Evolutionary conservation across 2,888 invertebrate genomes (phyloP), one percentile per base, ranked within the genome.

Genomic region (Harmothoe impar): DNA sequence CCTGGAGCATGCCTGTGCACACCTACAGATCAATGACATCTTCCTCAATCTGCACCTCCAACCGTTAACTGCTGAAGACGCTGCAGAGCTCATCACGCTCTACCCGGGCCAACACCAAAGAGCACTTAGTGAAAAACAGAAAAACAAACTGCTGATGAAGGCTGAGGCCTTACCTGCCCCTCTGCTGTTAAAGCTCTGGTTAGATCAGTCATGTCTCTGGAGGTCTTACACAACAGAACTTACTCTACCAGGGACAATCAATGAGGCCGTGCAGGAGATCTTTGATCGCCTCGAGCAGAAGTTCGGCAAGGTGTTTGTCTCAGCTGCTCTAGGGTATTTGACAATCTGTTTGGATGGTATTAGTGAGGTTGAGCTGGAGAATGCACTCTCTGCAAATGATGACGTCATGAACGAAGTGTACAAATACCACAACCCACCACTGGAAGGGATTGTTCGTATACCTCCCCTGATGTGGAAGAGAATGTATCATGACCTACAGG

Each of bases 281-380:
- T 91, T 92, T 92, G 92, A 93, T 20, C 92, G 93, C 12, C 92
- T 95, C 68, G 95, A 95, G 91, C 92, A 92, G 23, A 94, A 94
- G 89, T 95, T 94, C 93, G 95, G 95, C 0, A 78, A 90, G 29
- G 90, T 89, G 12, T 92, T 95, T 15, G 93, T 94, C 0, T 91
- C 93, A 72, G 92, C 92, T 89, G 94, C 94, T 33, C 92, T 95
- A 5, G 91, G 92, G 1, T 92, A 91, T 51, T 31, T 95, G 54
- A 95, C 94, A 0, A 91, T 94, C 81, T 94, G 94, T 33, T 90
- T 93, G 43, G 92, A 94, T 56, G 95, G 95, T 0, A 92, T 95
- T 56, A 94, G 94, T 84, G 94, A 94, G 56, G 93, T 94, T 90
- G 95, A 95, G 91, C 93, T 95, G n/a, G 95, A 95, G 85, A 95